Base-by-base conservation (phyloP, 64 coral and sea anemone genomes). In the Acropora yongei region DNA sequence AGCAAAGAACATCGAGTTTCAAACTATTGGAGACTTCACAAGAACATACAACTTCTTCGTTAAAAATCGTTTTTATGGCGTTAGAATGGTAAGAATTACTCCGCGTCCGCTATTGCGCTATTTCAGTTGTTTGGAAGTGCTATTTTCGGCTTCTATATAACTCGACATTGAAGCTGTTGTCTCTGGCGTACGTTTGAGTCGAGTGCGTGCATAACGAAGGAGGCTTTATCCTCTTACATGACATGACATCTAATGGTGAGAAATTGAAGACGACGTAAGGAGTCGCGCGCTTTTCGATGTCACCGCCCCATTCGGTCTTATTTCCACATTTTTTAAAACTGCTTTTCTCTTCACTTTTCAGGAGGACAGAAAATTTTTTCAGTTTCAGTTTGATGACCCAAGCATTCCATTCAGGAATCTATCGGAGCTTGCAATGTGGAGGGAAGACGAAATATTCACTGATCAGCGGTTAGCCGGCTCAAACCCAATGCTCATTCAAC, bases 401-500 rank as follows among this genome's bases (percentile, higher is more conserved):
- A 72, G 7, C 43, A 87, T 19, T 69, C 91, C 91, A 13, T 93
- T 93, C 47, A 87, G 78, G 39, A 87, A 93, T 41, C 46, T 88
- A 72, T 30, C 63, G 49, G 78, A 76, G 39, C 48, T 93, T 9
- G 76, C 82, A 66, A 49, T 87, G 13, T 93, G 91, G 91, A 87
- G 83, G 30, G 91, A 93, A 17, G 91, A 93, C 18, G n/a, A 45
- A n/a, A 14, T 76, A 4, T 93, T 93, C 43, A 80, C 91, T 69
- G 91, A 93, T 53, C 91, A 93, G 72, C 84, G 91, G 47, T 67
- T 93, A n/a, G 91, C 91, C 80, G 91, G 91, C 11, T 8, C 1
- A 6, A 93, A 93, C 6, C 91, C 91, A 41, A 87, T 93, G 91
- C 47, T 75, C 13, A 79, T 93, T 79, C 75, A 93, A 74, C 87